Conservation (phyloP, 2,113 vertebrate genomes). For the Cyprinodon brontotheroides region DNA sequence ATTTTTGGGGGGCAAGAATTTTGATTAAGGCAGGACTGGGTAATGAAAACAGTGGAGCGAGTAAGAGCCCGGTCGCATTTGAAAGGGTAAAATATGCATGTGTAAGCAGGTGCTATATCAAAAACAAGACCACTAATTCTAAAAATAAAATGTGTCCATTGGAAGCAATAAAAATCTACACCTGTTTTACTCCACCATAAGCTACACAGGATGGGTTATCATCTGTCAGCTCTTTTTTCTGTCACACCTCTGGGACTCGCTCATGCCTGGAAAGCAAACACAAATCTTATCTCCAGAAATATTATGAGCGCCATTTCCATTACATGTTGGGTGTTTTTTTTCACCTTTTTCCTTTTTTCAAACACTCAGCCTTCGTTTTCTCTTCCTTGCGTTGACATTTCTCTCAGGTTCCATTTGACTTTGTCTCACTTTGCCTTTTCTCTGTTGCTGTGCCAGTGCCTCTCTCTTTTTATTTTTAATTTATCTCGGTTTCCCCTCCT, state of each 20-base stretch:
- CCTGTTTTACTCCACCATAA: conserved; percentile 20
- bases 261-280: conserved; percentile 25
- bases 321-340: background rate
- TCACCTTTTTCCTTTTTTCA: conserved; percentile 11
- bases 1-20: conserved; percentile 6
- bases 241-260: conserved; percentile 32
- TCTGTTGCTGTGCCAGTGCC: conserved; percentile 33
- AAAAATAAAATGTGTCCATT: conserved; percentile 35
- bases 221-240: conserved; percentile 13
- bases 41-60: conserved; percentile 17
- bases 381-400: conserved; percentile 33
- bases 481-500: conserved; percentile 31
- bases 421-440: conserved; percentile 54
- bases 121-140: conserved; percentile 40
- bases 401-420: conserved; percentile 54
- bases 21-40: conserved; percentile 5
- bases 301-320: conserved; percentile 15
- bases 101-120: conserved; percentile 55
- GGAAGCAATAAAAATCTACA: conserved; percentile 14
- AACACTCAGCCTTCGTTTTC: background rate
- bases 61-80: background rate
- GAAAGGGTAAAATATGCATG: conserved; percentile 31
- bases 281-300: conserved; percentile 23
- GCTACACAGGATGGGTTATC: conserved; percentile 19
- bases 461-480: conserved; percentile 55